A percentile compares a stretch with the other conserved stretches of the same genome.
These are phyloP conservation scores for Lophius piscatorius DNA, from an alignment of 2,113 vertebrate species.

Conservation along the genomic window DNA sequence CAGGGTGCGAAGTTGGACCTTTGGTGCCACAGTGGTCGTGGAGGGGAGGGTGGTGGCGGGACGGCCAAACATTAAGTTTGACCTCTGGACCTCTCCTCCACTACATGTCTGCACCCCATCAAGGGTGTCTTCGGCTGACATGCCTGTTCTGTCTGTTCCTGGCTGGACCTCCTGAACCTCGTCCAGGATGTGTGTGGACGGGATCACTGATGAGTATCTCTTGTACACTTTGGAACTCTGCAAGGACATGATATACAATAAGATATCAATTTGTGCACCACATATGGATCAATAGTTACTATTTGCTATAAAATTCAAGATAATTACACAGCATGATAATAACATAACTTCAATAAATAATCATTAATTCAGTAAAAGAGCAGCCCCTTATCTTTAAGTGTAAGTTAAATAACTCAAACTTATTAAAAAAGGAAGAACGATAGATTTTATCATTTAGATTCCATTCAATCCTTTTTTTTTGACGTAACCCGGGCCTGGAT, in stretches of 20 bases:
- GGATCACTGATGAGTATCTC: constrained; percentile 76
- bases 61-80: constrained; percentile 63
- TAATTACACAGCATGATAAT: too few species aligned
- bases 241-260: constrained; percentile 13
- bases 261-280: not conserved
- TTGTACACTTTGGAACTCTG: constrained; percentile 77
- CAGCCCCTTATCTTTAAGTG: too few species aligned
- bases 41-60: constrained; percentile 68
- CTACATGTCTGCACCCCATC: constrained; percentile 60
- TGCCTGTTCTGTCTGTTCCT: constrained; percentile 37
- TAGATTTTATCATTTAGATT: too few species aligned
- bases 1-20: constrained; percentile 81
- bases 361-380: too few species aligned
- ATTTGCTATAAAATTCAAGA: too few species aligned
- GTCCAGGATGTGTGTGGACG: constrained; percentile 70
- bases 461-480: too few species aligned
- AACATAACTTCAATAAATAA: too few species aligned
- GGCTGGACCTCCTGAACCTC: constrained; percentile 69
- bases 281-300: not conserved
- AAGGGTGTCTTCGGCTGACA: constrained; percentile 62
- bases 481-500: too few species aligned
- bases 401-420: too few species aligned
- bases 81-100: constrained; percentile 60
- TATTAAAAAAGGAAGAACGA: too few species aligned
- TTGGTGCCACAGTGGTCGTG: constrained; percentile 35